Percentiles rank a stretch among this genome's conserved stretches.
phyloP scores from a whole-genome alignment of 2,797 vertebrate species.

The Ctenopoma multispine region DNA sequence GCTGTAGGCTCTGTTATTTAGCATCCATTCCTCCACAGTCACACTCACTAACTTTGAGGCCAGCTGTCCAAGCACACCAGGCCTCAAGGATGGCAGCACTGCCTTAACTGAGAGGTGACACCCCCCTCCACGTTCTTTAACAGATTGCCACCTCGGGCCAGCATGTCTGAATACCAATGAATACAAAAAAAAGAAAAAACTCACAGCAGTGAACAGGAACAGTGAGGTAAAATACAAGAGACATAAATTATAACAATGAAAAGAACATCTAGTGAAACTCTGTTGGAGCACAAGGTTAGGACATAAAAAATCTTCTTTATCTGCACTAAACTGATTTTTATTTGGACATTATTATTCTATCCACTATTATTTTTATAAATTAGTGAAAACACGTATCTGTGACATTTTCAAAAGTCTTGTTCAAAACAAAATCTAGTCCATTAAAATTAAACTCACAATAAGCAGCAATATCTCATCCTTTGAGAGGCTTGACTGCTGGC shows the following conservation, averaged over 20 bases:
- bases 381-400: no score
- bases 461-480: neutral
- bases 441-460: neutral
- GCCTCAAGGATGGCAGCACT: constrained; percentile 52
- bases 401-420: neutral
- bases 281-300: neutral
- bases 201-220: constrained; percentile 27
- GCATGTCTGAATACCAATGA: constrained; percentile 69
- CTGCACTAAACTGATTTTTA: neutral
- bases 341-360: neutral
- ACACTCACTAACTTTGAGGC: constrained; percentile 76
- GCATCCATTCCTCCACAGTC: constrained; percentile 68
- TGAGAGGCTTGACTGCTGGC: neutral
- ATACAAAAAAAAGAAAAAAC: constrained; percentile 13
- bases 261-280: constrained; percentile 22
- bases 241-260: constrained; percentile 19
- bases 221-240: constrained; percentile 23
- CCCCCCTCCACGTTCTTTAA: constrained; percentile 65
- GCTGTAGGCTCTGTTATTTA: constrained; percentile 66
- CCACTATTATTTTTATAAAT: neutral
- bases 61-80: constrained; percentile 74
- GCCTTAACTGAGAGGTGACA: constrained; percentile 74
- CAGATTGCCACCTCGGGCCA: constrained; percentile 62
- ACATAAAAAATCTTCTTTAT: neutral
- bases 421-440: neutral